Evolutionary conservation across 2,113 vertebrate genomes (phyloP).

Genomic region (Chionodraco myersi): DNA sequence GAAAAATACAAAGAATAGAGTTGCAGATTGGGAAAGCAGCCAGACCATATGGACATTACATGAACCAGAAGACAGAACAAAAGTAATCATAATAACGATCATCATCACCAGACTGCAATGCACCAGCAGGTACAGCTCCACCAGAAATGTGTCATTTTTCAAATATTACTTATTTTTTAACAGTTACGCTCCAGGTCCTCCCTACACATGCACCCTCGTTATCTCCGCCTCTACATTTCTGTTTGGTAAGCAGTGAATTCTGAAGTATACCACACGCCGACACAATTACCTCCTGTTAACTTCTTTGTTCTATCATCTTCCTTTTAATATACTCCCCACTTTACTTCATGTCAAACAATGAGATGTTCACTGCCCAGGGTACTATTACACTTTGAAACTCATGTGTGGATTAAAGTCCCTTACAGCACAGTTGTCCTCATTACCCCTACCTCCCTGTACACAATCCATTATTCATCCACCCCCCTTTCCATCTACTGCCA

Average conservation of each 20-base stretch:
- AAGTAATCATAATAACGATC: too few species aligned
- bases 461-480: slow-evolving; percentile 54
- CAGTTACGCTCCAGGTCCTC: background rate
- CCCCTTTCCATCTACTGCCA: slow-evolving; percentile 3
- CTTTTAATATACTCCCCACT: background rate
- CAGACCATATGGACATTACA: too few species aligned
- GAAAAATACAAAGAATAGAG: too few species aligned
- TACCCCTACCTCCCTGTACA: slow-evolving; percentile 30
- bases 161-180: slow-evolving; percentile 20
- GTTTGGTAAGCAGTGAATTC: slow-evolving; percentile 1
- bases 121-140: slow-evolving; percentile 2
- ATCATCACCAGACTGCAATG: background rate
- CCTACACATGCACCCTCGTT: slow-evolving; percentile 32
- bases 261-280: slow-evolving; percentile 14
- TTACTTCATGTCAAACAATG: background rate
- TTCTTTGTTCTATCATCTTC: background rate
- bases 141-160: slow-evolving; percentile 9
- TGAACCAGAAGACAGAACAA: too few species aligned
- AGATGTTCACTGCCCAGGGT: background rate
- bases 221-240: background rate
- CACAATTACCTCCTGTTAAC: slow-evolving; percentile 20
- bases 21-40: too few species aligned
- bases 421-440: slow-evolving; percentile 35
- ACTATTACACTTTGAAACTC: slow-evolving; percentile 14
- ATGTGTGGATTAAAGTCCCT: slow-evolving; percentile 34